Conservation (phyloP, 2,113 vertebrate genomes). For the Carettochelys insculpta region DNA sequence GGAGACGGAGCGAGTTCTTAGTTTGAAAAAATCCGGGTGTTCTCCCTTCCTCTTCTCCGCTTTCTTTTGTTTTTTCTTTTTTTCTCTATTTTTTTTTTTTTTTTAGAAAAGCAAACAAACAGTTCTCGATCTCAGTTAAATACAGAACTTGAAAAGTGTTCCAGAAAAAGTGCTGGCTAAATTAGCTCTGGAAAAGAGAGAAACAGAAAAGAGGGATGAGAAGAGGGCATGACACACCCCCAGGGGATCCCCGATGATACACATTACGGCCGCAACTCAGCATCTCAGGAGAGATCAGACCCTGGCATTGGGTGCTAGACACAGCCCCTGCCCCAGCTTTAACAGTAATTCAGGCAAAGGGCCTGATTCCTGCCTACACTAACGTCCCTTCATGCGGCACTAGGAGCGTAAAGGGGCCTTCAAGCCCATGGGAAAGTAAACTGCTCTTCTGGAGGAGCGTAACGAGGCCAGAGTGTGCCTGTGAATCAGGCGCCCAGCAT, state of each 20-base stretch:
- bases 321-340: neutral
- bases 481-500: neutral
- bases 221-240: constrained; percentile 36
- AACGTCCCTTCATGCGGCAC: neutral
- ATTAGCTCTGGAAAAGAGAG: constrained; percentile 70
- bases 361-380: neutral
- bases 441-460: neutral
- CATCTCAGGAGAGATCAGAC: neutral
- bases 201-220: constrained; percentile 31
- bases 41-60: constrained; percentile 26
- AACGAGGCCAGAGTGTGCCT: neutral
- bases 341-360: neutral
- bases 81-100: neutral
- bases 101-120: constrained; percentile 38
- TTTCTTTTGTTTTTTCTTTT: neutral
- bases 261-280: neutral
- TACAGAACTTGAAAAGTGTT: constrained; percentile 76
- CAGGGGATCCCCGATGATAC: neutral
- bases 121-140: constrained; percentile 67
- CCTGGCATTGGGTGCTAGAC: neutral
- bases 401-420: neutral
- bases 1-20: constrained; percentile 49
- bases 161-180: constrained; percentile 76
- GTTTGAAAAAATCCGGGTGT: neutral
- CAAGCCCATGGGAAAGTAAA: neutral